Evolutionary conservation across 2,888 invertebrate species (phyloP), one percentile per base, ranked within the genome.

Genomic region (Sarcophaga carnaria): DNA sequence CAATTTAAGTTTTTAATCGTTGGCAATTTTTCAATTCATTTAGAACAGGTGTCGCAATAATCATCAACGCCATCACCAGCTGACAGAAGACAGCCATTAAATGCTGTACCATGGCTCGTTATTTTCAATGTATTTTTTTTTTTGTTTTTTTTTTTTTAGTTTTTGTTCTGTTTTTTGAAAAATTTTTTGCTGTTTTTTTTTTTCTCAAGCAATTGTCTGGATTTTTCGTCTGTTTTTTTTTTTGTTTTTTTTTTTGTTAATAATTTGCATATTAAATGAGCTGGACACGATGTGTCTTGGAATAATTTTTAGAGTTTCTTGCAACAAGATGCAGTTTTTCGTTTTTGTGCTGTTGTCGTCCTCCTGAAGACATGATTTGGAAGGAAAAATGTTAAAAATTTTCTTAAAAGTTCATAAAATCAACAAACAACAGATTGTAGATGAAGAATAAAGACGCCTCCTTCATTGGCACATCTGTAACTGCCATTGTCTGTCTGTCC

Each of bases 221-320:
- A 54, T 77, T 80, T 77, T 72, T 54, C 80, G 12, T 86, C 75
- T 80, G 70, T 66, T 64, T 70, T 75, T 12, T 75, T 12, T 49
- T 49, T 49, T 20, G 20, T 20, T 49, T 49, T 11, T 49, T 49
- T 12, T 17, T 14, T 54, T 17, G 54, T 54, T 83, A 83, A 84
- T 87, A 87, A 87, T 84, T 87, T 87, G 78, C 87, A 87, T 87
- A 87, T 87, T 87, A 87, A 84, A 87, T 87, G 84, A 86, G 86
- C 80, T 86, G 86, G 80, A 86, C 86, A 86, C 77, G 83, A 80
- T 54, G 75, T 76, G 80, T 80, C 75, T 78, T 49, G 60, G 22
- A 74, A 86, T 71, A 69, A 60, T 74, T 84, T 49, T 25, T 79
- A 20, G 27, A 20, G 27, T 49, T 70, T 59, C 14, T 66, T 45